Percentiles rank a stretch among this genome's conserved stretches.
Conservation (phyloP, 2,888 invertebrate genomes). For the Odontomyia ornata region DNA sequence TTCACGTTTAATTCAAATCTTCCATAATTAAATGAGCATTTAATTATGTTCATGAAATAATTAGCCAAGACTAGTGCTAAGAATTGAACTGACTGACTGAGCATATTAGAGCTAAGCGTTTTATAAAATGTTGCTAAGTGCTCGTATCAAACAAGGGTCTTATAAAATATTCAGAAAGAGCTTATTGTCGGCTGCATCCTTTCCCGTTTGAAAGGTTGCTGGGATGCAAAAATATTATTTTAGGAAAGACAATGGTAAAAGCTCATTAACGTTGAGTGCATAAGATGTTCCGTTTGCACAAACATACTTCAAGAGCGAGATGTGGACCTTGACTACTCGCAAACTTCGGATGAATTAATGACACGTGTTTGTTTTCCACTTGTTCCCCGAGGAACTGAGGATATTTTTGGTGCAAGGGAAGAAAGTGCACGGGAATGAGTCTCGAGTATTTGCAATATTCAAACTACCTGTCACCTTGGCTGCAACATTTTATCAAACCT, state of each 20-base stretch:
- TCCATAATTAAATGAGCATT: conserved; percentile 39
- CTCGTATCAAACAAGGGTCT: too few relatives aligned
- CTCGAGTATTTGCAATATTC: too few relatives aligned
- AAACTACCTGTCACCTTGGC: too few relatives aligned
- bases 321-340: neutral
- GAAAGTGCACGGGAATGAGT: too few relatives aligned
- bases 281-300: neutral
- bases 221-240: neutral
- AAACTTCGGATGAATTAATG: neutral
- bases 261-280: neutral
- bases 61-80: too few relatives aligned
- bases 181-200: neutral
- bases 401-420: too few relatives aligned
- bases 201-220: neutral
- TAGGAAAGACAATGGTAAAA: neutral
- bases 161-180: neutral
- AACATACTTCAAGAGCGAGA: neutral
- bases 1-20: conserved; percentile 22
- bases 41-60: conserved; percentile 36
- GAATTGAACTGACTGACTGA: too few relatives aligned
- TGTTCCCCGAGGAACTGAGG: too few relatives aligned
- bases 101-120: too few relatives aligned
- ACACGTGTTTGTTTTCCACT: too few relatives aligned
- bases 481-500: too few relatives aligned
- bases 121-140: too few relatives aligned